phyloP scores from a whole-genome alignment of 2,888 invertebrate genomes.

The Trilocha varians region DNA sequence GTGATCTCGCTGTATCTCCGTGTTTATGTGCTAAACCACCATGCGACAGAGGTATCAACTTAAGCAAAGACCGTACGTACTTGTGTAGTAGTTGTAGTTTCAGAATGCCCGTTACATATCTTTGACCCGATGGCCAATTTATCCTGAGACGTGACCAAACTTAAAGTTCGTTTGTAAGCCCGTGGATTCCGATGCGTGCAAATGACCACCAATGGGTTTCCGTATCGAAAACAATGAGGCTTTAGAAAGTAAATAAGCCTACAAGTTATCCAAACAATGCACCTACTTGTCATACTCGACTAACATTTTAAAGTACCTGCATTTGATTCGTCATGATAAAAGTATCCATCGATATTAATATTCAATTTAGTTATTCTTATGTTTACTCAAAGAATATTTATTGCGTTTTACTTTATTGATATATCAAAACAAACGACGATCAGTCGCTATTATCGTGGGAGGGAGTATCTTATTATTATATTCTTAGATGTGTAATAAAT shows the following conservation, averaged over 20 bases:
- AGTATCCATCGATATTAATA: neutral
- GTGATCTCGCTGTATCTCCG: conserved; percentile 38
- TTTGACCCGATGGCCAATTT: conserved; percentile 31
- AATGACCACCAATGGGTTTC: conserved; percentile 29
- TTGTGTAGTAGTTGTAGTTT: conserved; percentile 19
- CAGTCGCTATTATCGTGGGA: too few species aligned
- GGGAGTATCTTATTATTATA: too few species aligned
- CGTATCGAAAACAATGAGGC: conserved; percentile 38
- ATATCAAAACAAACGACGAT: too few species aligned
- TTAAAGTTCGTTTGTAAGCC: conserved; percentile 25
- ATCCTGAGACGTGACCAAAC: conserved; percentile 26
- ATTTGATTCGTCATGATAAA: neutral
- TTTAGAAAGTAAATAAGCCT: conserved; percentile 43
- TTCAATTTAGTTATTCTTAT: neutral
- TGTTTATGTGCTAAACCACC: conserved; percentile 27
- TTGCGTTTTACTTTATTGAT: too few species aligned
- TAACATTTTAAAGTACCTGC: neutral
- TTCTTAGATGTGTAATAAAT: too few species aligned
- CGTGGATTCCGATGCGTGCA: conserved; percentile 30
- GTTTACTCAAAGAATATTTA: too few species aligned
- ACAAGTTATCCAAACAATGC: conserved; percentile 39
- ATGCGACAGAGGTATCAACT: conserved; percentile 69
- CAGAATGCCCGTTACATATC: conserved; percentile 19
- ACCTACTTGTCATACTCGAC: conserved; percentile 31
- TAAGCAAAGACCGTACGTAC: conserved; percentile 67